A percentile compares a stretch with the other conserved stretches of the same genome.
These are phyloP conservation scores for Troides helena DNA, from an alignment of 2,888 invertebrate species.

Conservation along the genomic window DNA sequence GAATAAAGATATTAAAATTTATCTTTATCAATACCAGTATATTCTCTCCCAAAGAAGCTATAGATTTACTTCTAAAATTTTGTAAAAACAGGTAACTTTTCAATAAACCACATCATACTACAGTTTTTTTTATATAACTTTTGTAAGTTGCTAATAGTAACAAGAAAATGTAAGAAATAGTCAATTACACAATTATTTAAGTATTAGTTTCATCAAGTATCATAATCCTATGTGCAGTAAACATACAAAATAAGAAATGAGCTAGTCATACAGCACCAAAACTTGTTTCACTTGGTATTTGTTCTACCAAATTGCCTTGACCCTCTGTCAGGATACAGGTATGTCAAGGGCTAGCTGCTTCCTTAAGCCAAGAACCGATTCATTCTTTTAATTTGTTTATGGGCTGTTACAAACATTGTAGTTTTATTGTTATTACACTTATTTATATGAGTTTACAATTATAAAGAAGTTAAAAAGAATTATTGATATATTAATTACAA, in stretches of 20 bases:
- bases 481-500: too few relatives aligned
- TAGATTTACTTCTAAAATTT: too few relatives aligned
- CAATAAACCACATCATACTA: too few relatives aligned
- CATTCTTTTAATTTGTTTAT: constrained; percentile 2
- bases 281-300: constrained; percentile 30
- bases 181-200: neutral
- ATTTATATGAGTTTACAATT: neutral
- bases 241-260: neutral
- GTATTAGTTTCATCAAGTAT: neutral
- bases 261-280: neutral
- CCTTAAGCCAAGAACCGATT: constrained; percentile 21
- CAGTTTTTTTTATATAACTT: too few relatives aligned
- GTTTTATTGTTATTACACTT: neutral
- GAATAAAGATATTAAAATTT: too few relatives aligned
- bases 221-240: neutral
- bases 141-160: too few relatives aligned
- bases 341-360: constrained; percentile 34
- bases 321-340: constrained; percentile 27
- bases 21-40: too few relatives aligned
- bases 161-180: neutral
- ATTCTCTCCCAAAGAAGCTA: too few relatives aligned
- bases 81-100: too few relatives aligned
- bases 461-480: neutral
- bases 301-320: constrained; percentile 35
- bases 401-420: neutral